Evolutionary conservation across 2,888 invertebrate species (phyloP).

Genomic region (Thereva nobilitata): DNA sequence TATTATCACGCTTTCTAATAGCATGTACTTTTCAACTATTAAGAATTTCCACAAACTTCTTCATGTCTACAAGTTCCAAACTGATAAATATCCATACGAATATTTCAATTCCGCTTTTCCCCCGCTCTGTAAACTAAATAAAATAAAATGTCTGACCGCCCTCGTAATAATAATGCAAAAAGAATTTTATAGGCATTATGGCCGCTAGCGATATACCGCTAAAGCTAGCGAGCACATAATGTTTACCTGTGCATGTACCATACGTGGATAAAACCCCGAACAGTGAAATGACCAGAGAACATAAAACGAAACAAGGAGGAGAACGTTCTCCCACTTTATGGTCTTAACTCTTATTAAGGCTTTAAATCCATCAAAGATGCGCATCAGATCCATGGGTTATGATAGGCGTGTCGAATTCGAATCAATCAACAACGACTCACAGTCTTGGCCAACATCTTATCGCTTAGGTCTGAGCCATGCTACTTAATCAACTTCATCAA

Average conservation of each 20-base stretch:
- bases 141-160: conserved; percentile 23
- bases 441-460: conserved; percentile 22
- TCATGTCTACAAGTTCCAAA: neutral
- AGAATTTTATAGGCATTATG: conserved; percentile 24
- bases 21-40: too few relatives aligned
- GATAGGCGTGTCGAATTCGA: conserved; percentile 46
- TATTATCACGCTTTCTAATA: too few relatives aligned
- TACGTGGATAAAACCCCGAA: too few relatives aligned
- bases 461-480: conserved; percentile 5
- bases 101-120: neutral
- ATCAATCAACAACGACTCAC: conserved; percentile 44
- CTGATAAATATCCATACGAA: neutral
- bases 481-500: conserved; percentile 35
- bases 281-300: conserved; percentile 19
- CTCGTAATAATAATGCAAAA: conserved; percentile 23
- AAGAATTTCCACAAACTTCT: too few relatives aligned
- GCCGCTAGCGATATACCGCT: conserved; percentile 18
- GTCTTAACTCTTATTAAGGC: conserved; percentile 35
- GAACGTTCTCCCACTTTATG: conserved; percentile 29
- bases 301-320: conserved; percentile 32
- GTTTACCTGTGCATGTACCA: too few relatives aligned
- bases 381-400: conserved; percentile 37
- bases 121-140: neutral
- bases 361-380: conserved; percentile 33
- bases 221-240: neutral